Evolutionary conservation across 2,888 invertebrate genomes (phyloP).

Genomic region (Sinodicranocentrus sp.): DNA sequence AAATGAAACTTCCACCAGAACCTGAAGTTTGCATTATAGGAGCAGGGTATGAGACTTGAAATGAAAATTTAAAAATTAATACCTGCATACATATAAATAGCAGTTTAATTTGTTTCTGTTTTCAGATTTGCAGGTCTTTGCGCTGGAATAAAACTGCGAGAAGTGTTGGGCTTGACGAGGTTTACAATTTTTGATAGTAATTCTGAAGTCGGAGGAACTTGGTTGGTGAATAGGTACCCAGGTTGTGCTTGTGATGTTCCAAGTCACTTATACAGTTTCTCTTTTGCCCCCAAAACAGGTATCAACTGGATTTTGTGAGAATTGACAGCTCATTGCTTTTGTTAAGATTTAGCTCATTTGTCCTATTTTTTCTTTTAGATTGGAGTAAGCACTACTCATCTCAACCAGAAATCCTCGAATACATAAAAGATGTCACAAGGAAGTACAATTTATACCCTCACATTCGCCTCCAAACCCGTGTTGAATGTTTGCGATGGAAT

Average conservation of each 20-base stretch:
- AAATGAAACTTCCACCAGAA: conserved; percentile 55
- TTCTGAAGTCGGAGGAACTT: conserved; percentile 71
- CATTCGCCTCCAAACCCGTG: conserved; percentile 52
- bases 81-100: background rate
- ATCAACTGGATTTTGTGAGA: background rate
- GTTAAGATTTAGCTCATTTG: background rate
- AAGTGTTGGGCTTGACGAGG: conserved; percentile 24
- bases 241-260: conserved; percentile 69
- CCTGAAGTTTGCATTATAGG: conserved; percentile 67
- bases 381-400: conserved; percentile 60
- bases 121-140: conserved; percentile 66
- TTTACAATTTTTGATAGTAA: conserved; percentile 69
- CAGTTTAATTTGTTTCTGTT: conserved; percentile 2
- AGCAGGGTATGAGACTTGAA: conserved; percentile 49
- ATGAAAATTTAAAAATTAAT: background rate
- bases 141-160: conserved; percentile 66
- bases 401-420: conserved; percentile 66
- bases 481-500: conserved; percentile 53
- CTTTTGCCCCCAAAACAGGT: conserved; percentile 71
- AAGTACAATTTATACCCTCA: conserved; percentile 57
- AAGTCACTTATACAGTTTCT: conserved; percentile 63
- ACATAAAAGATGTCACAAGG: conserved; percentile 57
- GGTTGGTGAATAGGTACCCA: conserved; percentile 69
- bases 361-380: conserved; percentile 27
- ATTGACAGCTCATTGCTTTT: background rate